These are phyloP conservation scores for Microctonus hyperodae DNA, from an alignment of 2,888 invertebrate species.

Conservation along the genomic window DNA sequence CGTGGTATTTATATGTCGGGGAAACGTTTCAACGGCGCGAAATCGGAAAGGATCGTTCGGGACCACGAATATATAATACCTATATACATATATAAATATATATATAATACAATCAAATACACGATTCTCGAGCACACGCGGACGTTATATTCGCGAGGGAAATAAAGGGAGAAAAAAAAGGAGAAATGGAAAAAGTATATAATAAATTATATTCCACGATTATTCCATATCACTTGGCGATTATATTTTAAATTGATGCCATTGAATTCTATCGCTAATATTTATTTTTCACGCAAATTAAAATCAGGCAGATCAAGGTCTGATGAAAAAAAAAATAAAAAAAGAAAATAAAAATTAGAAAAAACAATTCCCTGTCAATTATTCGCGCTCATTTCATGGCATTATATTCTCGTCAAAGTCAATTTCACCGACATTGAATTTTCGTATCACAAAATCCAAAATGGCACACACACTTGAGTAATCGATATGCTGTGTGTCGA, in stretches of 20 bases:
- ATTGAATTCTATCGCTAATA: not conserved
- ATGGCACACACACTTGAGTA: constrained; percentile 8
- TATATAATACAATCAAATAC: not conserved
- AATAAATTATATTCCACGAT: not conserved
- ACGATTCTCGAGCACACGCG: not conserved
- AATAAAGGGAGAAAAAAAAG: not conserved
- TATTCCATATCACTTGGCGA: not conserved
- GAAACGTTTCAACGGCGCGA: constrained; percentile 29
- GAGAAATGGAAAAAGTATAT: not conserved
- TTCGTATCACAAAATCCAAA: not conserved
- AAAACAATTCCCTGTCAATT: too few species aligned
- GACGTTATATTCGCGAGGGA: not conserved
- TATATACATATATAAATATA: not conserved
- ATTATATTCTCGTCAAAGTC: too few species aligned
- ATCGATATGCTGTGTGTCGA: constrained; percentile 25
- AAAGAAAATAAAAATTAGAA: not conserved
- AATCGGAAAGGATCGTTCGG: constrained; percentile 30
- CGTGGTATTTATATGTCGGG: constrained; percentile 26
- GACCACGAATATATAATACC: constrained; percentile 21
- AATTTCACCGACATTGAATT: not conserved
- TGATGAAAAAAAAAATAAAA: not conserved
- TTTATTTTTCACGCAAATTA: not conserved
- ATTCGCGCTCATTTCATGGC: too few species aligned
- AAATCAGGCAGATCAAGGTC: not conserved
- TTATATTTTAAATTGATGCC: not conserved